Conservation (phyloP, 2,797 vertebrate genomes). For the Artibeus lituratus region DNA sequence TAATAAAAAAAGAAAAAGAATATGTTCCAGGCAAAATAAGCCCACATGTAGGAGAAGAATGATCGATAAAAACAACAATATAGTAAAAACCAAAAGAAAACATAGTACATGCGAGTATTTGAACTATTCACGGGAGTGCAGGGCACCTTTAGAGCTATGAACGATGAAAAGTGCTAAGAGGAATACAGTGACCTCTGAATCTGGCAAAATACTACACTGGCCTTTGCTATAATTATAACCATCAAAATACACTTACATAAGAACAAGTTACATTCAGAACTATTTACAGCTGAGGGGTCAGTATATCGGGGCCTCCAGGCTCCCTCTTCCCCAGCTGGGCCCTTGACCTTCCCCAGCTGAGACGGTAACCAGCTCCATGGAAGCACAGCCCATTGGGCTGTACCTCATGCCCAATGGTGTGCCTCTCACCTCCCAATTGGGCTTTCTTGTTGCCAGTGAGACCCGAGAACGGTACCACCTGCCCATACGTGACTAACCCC, state of each 20-base stretch:
- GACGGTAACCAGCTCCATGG: background rate
- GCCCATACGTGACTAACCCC: background rate
- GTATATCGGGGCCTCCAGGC: background rate
- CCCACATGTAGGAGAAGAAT: background rate
- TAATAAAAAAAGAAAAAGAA: background rate
- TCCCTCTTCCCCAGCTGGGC: background rate
- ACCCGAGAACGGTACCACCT: rapidly evolving
- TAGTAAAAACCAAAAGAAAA: background rate
- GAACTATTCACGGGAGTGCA: background rate
- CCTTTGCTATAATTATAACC: background rate
- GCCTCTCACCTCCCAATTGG: background rate
- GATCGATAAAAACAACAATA: background rate
- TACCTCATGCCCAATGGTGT: background rate
- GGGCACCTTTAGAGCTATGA: background rate
- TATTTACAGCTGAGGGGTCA: background rate
- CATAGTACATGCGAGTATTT: background rate
- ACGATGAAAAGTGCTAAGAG: background rate
- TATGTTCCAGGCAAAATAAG: background rate
- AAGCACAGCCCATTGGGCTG: background rate
- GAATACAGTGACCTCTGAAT: background rate
- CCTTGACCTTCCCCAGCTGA: background rate
- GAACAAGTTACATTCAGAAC: background rate
- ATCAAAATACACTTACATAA: background rate
- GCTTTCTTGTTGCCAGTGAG: background rate
- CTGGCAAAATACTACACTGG: background rate